Base-by-base conservation (phyloP, 1,140 invertebrate species). In the Nasonia longicornis region DNA sequence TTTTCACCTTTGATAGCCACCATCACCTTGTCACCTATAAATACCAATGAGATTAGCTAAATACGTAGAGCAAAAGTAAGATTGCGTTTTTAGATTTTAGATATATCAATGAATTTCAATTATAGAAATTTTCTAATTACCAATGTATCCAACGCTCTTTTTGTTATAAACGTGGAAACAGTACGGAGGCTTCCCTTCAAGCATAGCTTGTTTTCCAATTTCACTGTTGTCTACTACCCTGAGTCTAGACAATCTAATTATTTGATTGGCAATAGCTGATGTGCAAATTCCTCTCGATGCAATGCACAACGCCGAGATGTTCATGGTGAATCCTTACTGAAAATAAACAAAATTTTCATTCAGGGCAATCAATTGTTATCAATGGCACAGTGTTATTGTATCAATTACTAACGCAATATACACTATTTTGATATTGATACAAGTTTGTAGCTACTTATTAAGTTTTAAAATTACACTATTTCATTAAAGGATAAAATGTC, bases 1-100 rank as follows among this genome's bases (percentile, higher is more conserved):
- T 98, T 99, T 88, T 99, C 95, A 38, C 98, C 98, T 90, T 96
- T 97, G 84, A 99, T 97, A 4, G 98, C 97, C n/a, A 99, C 94
- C 84, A 99, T 87, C 12, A 99, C 95, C 93, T 93, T 95, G 87
- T 98, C 97, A 52, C 97, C 97, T 92, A 92, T 83, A 82, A 91
- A 89, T 85, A 74, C 84, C n/a, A 85, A 86, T 10, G 75, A 74
- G 1, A 63, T 75, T 63, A 63, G 0, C 3, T 31, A 63, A 75
- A 75, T 20, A 63, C 58, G 20, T 42, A 8, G 38, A 42, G 38
- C 38, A 42, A 42, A 42, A 42, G 38, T 42, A 42, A 42, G 38
- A 42, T 42, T 42, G 10, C 6, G 38, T 42, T 42, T 8, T 42
- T 1, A 42, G 8, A 42, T 10, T 42, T n/a, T 20, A n/a, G n/a